Base-by-base conservation (phyloP, 2,888 invertebrate species). In the Aphidius colemani region DNA sequence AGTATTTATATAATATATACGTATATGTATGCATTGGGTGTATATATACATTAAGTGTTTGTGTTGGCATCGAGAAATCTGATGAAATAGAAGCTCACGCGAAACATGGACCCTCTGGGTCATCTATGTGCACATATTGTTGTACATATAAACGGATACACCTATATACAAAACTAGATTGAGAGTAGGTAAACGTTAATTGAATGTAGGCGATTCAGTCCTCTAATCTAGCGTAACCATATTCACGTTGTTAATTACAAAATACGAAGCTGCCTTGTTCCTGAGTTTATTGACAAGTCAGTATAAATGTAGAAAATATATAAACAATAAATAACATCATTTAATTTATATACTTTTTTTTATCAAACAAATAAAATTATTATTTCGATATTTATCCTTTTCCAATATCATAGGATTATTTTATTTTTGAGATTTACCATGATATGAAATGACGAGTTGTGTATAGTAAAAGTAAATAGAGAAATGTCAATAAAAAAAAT, bases 131-230 rank as follows among this genome's bases (percentile, higher is more conserved):
- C 30, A 30, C 5, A 30, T 30, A 30, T 30, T 30, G 5, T 2
- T 30, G 30, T 30, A 30, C 2, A 30, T 2, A 30, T 30, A 5
- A 0, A 30, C 30, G 0, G 1, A 30, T 30, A 30, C 1, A 30
- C 5, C 1, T 3, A 30, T 30, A 30, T 30, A 30, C 30, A 30
- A 30, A 30, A 30, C 30, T 30, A 30, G 30, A 30, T 30, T 30
- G 30, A 30, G 71, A 71, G 72, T 70, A 72, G 57, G 74, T 76
- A 76, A 78, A 78, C 72, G 79, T 78, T 81, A 79, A 81, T 80
- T 80, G 78, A 80, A 78, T 78, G 73, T 77, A 78, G 30, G 74
- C 77, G 79, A 79, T 78, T 75, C 76, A 75, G 72, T 71, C 76
- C 30, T 77, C 76, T 79, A 78, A 79, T 78, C 77, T 76, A 70